phyloP scores from a whole-genome alignment of 2,888 invertebrate species.

The Laspeyria flexula region DNA sequence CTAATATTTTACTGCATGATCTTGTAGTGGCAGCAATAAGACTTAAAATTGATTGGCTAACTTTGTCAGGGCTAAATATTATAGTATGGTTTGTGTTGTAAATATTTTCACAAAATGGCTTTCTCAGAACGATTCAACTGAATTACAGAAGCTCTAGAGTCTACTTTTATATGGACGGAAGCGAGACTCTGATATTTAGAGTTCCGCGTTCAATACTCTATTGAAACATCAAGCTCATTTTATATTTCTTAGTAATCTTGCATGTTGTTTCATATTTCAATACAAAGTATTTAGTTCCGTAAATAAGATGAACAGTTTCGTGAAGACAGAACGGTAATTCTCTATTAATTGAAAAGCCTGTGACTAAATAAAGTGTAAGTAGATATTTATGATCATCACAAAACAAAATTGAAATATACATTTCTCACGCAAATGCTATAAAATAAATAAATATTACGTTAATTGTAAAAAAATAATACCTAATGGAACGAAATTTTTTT shows the following conservation, averaged over 20 bases:
- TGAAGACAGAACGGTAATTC: no score
- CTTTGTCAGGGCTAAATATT: conserved; percentile 6
- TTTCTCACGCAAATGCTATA: no score
- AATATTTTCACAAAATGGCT: conserved; percentile 62
- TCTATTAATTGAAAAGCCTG: no score
- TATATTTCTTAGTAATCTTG: no score
- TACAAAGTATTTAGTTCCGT: no score
- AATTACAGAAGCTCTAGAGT: conserved; percentile 63
- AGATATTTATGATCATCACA: no score
- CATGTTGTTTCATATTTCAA: no score
- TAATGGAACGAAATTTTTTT: neutral
- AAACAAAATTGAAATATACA: no score
- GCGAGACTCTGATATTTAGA: conserved; percentile 23
- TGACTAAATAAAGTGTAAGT: no score
- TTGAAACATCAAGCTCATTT: conserved; percentile 4
- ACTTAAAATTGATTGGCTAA: conserved; percentile 15
- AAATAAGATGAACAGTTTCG: no score
- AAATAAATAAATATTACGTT: no score
- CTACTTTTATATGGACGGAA: conserved; percentile 55
- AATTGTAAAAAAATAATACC: no score
- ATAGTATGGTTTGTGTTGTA: conserved; percentile 29
- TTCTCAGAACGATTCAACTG: conserved; percentile 62
- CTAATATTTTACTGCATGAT: neutral
- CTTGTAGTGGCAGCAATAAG: conserved; percentile 18
- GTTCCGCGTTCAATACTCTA: conserved; percentile 8